phyloP scores from a whole-genome alignment of 2,797 vertebrate species.

The Moxostoma hubbsi region DNA sequence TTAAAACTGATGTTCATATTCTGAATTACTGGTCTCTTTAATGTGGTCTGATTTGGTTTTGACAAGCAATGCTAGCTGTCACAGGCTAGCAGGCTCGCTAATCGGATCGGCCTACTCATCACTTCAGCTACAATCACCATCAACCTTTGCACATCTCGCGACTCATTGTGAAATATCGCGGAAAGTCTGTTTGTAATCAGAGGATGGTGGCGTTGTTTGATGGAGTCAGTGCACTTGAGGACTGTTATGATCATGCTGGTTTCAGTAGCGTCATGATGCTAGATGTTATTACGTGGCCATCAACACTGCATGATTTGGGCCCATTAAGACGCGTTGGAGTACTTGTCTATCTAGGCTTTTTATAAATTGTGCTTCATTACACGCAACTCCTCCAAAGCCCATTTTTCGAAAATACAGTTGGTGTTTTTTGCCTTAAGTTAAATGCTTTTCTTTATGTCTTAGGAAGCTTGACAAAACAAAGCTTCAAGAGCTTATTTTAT shows the following conservation, averaged over 20 bases:
- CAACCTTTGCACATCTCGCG: background rate
- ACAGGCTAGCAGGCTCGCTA: background rate
- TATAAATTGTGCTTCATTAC: background rate
- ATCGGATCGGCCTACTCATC: conserved; percentile 22
- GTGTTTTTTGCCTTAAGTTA: no score
- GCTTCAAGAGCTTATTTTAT: no score
- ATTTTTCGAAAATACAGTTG: no score
- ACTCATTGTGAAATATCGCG: no score
- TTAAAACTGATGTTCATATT: background rate
- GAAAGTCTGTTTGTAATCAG: background rate
- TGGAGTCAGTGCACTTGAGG: background rate
- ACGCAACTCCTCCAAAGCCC: no score
- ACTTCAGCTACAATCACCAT: background rate
- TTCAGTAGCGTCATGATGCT: conserved; percentile 11
- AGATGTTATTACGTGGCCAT: conserved; percentile 9
- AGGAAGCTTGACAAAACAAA: no score
- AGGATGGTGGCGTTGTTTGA: background rate
- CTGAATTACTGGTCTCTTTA: background rate
- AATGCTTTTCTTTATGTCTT: no score
- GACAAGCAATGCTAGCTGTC: conserved; percentile 6
- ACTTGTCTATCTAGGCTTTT: background rate
- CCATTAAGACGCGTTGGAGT: background rate
- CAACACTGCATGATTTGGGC: background rate
- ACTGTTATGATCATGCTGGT: background rate
- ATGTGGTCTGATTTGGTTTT: background rate